A percentile compares a stretch with the other conserved stretches of the same genome.
Evolutionary conservation across 2,888 invertebrate genomes (phyloP).

Genomic region (Hydriomena furcata): DNA sequence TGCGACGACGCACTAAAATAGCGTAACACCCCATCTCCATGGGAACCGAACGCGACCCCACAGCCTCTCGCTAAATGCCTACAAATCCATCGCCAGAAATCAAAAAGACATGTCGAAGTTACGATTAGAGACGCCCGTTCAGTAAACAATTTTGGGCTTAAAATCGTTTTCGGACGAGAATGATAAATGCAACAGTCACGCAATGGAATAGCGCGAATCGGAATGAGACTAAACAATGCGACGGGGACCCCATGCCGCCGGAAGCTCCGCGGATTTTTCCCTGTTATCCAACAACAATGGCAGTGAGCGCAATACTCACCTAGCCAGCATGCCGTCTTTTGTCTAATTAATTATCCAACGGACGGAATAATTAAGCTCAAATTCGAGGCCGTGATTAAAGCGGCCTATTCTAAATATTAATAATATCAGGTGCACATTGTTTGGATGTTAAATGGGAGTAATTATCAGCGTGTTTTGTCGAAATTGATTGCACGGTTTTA

Average conservation of each 20-base stretch:
- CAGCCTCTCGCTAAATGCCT: conserved; percentile 67
- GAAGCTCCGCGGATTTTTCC: conserved; percentile 73
- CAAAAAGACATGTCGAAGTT: conserved; percentile 75
- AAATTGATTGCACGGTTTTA: conserved; percentile 57
- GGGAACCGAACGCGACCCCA: conserved; percentile 67
- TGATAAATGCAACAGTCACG: conserved; percentile 73
- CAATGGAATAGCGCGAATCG: conserved; percentile 67
- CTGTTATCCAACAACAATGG: conserved; percentile 67
- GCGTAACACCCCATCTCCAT: conserved; percentile 78
- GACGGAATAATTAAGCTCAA: conserved; percentile 74
- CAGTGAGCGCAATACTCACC: conserved; percentile 62
- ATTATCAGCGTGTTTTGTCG: conserved; percentile 53
- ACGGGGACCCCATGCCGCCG: conserved; percentile 59
- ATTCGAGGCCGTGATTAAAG: conserved; percentile 65
- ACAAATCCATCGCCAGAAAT: conserved; percentile 74
- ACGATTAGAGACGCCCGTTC: conserved; percentile 75
- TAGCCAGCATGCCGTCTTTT: conserved; percentile 66
- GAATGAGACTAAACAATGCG: conserved; percentile 64
- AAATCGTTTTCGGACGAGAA: conserved; percentile 62
- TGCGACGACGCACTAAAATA: conserved; percentile 78
- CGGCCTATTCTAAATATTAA: conserved; percentile 61
- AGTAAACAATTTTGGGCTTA: conserved; percentile 73
- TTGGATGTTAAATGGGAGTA: conserved; percentile 60
- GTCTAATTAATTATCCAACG: conserved; percentile 77
- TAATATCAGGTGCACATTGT: conserved; percentile 66